phyloP scores from a whole-genome alignment of 2,113 vertebrate genomes.

The Pardalotus punctatus region DNA sequence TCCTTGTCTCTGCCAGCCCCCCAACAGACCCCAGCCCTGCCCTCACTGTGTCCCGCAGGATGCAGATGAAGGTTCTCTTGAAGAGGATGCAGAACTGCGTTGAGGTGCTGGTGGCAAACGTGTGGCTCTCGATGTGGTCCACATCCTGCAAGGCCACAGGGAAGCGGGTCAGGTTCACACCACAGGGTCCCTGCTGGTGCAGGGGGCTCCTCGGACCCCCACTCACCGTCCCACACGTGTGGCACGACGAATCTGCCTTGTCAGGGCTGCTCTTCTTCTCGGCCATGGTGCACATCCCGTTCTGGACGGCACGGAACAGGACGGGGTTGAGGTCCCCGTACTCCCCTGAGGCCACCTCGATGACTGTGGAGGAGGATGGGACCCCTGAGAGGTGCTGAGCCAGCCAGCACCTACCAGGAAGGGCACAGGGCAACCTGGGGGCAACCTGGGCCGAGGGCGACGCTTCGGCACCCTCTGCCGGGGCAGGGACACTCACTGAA shows the following conservation, averaged over 20 bases:
- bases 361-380: slow-evolving; percentile 77
- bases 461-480: background rate
- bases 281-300: slow-evolving; percentile 86
- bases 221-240: slow-evolving; percentile 81
- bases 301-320: slow-evolving; percentile 94
- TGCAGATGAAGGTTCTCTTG: slow-evolving; percentile 91
- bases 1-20: background rate
- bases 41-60: slow-evolving; percentile 92
- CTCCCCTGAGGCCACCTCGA: slow-evolving; percentile 96
- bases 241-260: slow-evolving; percentile 81
- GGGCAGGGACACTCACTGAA: slow-evolving; percentile 85
- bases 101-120: slow-evolving; percentile 91
- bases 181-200: rapidly evolving
- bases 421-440: rapidly evolving
- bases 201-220: background rate
- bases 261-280: slow-evolving; percentile 88
- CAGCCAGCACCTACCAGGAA: background rate
- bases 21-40: background rate
- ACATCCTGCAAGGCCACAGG: slow-evolving; percentile 68
- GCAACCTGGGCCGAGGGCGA: background rate
- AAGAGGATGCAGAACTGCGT: slow-evolving; percentile 98
- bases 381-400: background rate
- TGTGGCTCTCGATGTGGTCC: slow-evolving; percentile 92
- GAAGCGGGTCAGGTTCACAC: background rate
- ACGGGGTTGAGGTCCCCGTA: slow-evolving; percentile 95